Evolutionary conservation across 1,140 invertebrate species (phyloP), one percentile per base, ranked within the genome.

Genomic region (Drosophila eugracilis): DNA sequence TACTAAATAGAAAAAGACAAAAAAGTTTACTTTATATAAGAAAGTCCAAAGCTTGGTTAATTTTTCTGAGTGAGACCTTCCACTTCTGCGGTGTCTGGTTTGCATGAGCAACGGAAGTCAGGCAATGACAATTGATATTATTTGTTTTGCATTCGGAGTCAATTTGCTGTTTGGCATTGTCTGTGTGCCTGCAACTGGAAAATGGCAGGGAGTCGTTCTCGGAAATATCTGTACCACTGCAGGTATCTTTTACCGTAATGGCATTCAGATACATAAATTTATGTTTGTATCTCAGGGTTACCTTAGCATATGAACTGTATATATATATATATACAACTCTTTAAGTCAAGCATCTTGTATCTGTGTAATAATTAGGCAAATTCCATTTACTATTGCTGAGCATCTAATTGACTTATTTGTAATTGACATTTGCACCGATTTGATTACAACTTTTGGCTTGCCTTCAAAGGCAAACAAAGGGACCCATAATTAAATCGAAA

Each of bases 41-140:
- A n/a, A n/a, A n/a, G n/a, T n/a, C n/a, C n/a, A n/a, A n/a, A n/a
- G n/a, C n/a, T n/a, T n/a, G n/a, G n/a, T n/a, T n/a, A n/a, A 15
- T 39, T 54, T 60, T 22, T 30, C 24, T 21, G 1, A 30, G 41
- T 62, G 59, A n/a, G 26, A 1, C 9, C 5, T 9, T 3, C 5
- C 5, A 24, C 9, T 47, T 14, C 15, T 67, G 45, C 24, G 26
- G 37, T 24, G 28, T 34, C 47, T 52, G 12, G 21, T 41, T n/a
- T 17, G 10, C 62, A 30, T 14, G 39, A 69, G 49, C 26, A 4
- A 34, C 15, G 42, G 44, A 5, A 67, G 67, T 42, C 50, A 32
- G 41, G 21, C 52, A 41, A 78, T 78, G 75, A 83, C 83, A 88
- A 88, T 88, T 88, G 78, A 88, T 88, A 88, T 78, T 83, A 75